Evolutionary conservation across 2,888 invertebrate genomes (phyloP).

Genomic region (Lingula anatina): DNA sequence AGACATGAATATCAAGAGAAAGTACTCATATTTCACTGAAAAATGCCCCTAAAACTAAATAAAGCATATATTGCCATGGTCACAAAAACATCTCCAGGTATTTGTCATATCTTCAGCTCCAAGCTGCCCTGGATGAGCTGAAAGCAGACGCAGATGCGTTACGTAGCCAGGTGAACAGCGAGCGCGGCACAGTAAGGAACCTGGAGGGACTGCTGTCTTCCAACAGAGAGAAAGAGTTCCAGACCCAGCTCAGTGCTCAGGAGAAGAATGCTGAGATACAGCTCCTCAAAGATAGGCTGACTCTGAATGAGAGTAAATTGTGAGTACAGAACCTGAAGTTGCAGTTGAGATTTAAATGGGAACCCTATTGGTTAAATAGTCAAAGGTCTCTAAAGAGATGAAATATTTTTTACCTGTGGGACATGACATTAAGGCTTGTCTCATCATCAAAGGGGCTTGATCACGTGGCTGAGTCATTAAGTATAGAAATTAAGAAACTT

Average conservation of each 20-base stretch:
- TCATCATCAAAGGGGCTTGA: no score
- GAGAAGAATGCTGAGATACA: conserved; percentile 49
- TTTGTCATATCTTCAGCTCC: conserved; percentile 36
- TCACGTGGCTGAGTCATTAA: no score
- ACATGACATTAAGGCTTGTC: no score
- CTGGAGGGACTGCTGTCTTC: conserved; percentile 47
- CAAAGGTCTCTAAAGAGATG: not conserved
- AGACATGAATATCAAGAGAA: no score
- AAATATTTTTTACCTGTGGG: no score
- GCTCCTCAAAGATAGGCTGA: conserved; percentile 48
- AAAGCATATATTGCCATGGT: no score
- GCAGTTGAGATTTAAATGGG: no score
- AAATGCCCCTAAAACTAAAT: no score
- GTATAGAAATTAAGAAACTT: no score
- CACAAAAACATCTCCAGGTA: no score
- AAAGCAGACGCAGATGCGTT: conserved; percentile 38
- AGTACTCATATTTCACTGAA: no score
- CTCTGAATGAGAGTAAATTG: conserved; percentile 51
- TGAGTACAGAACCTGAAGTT: conserved; percentile 21
- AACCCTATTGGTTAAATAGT: not conserved
- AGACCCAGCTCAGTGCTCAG: conserved; percentile 44
- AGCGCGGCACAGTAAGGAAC: conserved; percentile 36
- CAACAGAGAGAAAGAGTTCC: conserved; percentile 52
- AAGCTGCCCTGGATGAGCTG: conserved; percentile 34
- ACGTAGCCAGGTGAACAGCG: conserved; percentile 35